Evolutionary conservation across 2,113 vertebrate genomes (phyloP).

Genomic region (Anthoscopus minutus): DNA sequence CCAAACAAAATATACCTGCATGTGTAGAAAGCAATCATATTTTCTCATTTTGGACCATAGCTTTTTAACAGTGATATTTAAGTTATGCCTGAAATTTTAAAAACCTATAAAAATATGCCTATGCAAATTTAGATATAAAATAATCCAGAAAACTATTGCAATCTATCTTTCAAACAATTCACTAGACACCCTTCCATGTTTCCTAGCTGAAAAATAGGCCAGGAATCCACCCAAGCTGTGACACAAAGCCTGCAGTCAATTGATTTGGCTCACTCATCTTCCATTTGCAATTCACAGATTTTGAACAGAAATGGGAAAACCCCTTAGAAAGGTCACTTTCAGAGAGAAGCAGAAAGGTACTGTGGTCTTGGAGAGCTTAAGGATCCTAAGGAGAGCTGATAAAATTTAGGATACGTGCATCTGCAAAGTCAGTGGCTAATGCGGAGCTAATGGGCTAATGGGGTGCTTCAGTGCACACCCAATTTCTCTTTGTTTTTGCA

Average conservation of each 20-base stretch:
- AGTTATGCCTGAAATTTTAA: neutral
- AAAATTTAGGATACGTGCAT: neutral
- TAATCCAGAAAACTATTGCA: neutral
- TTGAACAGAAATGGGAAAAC: neutral
- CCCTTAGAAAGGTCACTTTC: neutral
- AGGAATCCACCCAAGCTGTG: neutral
- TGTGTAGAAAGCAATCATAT: neutral
- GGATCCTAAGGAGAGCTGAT: neutral
- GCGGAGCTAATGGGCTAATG: no score
- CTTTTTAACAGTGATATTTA: slow-evolving; percentile 10
- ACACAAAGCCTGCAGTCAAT: neutral
- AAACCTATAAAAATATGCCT: neutral
- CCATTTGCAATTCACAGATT: neutral
- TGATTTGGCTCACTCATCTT: neutral
- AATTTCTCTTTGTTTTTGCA: neutral
- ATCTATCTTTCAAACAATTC: neutral
- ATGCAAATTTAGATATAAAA: neutral
- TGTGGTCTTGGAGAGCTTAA: neutral
- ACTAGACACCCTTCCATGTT: neutral
- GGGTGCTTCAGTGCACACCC: neutral
- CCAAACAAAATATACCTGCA: neutral
- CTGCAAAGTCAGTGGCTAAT: neutral
- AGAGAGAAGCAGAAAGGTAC: neutral
- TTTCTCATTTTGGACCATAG: neutral
- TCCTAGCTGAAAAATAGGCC: neutral